phyloP scores from a whole-genome alignment of 2,797 vertebrate genomes.

The Phoebastria nigripes region DNA sequence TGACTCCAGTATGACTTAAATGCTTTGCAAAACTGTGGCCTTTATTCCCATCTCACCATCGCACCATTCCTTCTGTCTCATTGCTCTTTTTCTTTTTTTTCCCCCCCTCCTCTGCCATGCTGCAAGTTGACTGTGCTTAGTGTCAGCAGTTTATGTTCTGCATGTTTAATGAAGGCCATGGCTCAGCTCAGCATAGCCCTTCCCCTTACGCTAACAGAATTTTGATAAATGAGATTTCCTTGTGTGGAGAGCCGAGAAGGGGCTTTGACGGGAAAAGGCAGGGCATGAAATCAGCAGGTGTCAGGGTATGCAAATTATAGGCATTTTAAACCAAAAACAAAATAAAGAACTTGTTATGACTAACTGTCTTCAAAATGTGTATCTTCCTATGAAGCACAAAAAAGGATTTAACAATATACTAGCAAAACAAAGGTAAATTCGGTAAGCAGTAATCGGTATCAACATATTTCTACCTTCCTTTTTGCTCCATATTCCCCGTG shows the following conservation, averaged over 20 bases:
- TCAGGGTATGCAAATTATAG: slow-evolving; percentile 50
- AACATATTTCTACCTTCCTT: neutral
- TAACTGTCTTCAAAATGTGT: neutral
- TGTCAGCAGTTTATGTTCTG: slow-evolving; percentile 91
- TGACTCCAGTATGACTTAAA: neutral
- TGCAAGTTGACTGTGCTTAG: slow-evolving; percentile 76
- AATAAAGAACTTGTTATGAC: slow-evolving; percentile 25
- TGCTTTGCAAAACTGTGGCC: neutral
- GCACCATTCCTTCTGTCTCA: slow-evolving; percentile 7
- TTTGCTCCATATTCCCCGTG: neutral
- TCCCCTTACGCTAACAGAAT: slow-evolving; percentile 80
- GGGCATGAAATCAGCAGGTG: slow-evolving; percentile 57
- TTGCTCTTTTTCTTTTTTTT: neutral
- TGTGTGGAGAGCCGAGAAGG: slow-evolving; percentile 70
- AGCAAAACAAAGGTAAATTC: neutral
- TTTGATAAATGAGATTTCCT: slow-evolving; percentile 83
- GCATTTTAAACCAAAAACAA: slow-evolving; percentile 25
- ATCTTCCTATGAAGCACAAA: neutral
- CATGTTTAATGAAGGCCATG: slow-evolving; percentile 85
- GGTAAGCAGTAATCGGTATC: neutral
- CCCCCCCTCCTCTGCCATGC: neutral
- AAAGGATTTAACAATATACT: neutral
- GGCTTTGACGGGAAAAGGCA: slow-evolving; percentile 68
- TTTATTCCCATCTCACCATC: slow-evolving; percentile 26
- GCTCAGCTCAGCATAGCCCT: slow-evolving; percentile 66